Evolutionary conservation across 2,888 invertebrate genomes (phyloP), one percentile per base, ranked within the genome.

Genomic region (Pyrocoelia pectoralis): DNA sequence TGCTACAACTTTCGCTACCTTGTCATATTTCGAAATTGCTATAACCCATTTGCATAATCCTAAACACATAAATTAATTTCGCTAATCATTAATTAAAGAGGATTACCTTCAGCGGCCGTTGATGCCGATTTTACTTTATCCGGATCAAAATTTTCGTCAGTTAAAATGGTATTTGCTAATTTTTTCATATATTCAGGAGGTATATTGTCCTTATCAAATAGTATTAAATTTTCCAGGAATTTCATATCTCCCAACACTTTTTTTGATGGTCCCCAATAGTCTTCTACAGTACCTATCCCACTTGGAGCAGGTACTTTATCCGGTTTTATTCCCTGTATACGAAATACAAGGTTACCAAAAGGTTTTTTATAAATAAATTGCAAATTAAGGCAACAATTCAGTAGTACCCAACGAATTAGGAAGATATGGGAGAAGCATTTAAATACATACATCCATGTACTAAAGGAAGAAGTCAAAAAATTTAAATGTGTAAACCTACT

Each of bases 121-220:
- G 97, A 96, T 0, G 94, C 95, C 0, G 87, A 83, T 76, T 90
- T 91, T 28, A 97, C 88, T 82, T 96, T 96, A 49, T 95, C 95
- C 0, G 96, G 96, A 76, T 95, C 95, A 77, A 97, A 97, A 53
- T 91, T 92, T 57, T 93, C 91, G 76, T 96, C 94, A 28, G 85
- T 86, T 74, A 94, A 82, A 59, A 96, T 93, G 70, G 90, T 91
- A 29, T 91, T 88, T 69, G 92, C 87, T 55, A 98, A 86, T 74
- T 90, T 92, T 77, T 93, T 91, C 83, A 97, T 97, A 1, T 94
- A 87, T 0, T 87, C 79, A 0, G 91, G 88, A 0, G 93, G 89
- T 69, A 98, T 97, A 76, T 95, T 95, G 74, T 98, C 98, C 79
- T 95, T 97, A 76, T 98, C 97, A 73, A 91, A 98, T 72, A 89